Base-by-base conservation (phyloP, 2,113 vertebrate genomes). In the Pyrgilauda ruficollis region DNA sequence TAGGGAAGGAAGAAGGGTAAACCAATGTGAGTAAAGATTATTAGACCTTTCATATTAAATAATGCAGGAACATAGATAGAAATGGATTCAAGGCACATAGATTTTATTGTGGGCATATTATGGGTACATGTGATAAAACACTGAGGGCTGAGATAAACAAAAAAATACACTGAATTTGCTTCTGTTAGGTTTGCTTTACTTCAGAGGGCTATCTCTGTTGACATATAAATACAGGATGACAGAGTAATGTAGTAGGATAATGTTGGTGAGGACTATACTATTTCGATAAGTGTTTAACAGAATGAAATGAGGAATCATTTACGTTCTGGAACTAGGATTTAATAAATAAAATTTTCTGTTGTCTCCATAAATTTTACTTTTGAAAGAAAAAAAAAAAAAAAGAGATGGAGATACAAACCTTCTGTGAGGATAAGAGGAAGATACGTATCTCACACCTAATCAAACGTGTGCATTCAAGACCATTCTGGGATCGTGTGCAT, bases 1-100 rank as follows among this genome's bases (percentile, higher is more conserved):
- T 9, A 37, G 17, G 26, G 46, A 73, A 31, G 37, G 30, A 72
- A 80, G 13, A 59, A 5, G 15, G 22, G 3, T 33, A 44, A 84
- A 69, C 24, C 0, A 2, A 4, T 15, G 28, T 0, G 0, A 44
- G 23, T 46, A 43, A 78, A 66, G 23, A 20, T 72, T 61, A n/a
- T 84, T 53, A 64, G 23, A 26, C 37, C 7, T 61, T 53, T n/a
- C n/a, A 11, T n/a, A 72, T 61, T 46, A 72, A 93, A 66, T 74
- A 52, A 68, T 43, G n/a, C 24, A 7, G 18, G 24, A 16, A 80
- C 21, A 59, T 33, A 87, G 3, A 39, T 1, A 59, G 12, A 77
- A 68, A 62, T 15, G 3, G 61, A 69, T 82, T 66, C 12, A 58
- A 87, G 49, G 19, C 7, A 46, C 26, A 49, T 28, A 13, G 44